Evolutionary conservation across 2,888 invertebrate species (phyloP).

Genomic region (Silvanus unidentatus): DNA sequence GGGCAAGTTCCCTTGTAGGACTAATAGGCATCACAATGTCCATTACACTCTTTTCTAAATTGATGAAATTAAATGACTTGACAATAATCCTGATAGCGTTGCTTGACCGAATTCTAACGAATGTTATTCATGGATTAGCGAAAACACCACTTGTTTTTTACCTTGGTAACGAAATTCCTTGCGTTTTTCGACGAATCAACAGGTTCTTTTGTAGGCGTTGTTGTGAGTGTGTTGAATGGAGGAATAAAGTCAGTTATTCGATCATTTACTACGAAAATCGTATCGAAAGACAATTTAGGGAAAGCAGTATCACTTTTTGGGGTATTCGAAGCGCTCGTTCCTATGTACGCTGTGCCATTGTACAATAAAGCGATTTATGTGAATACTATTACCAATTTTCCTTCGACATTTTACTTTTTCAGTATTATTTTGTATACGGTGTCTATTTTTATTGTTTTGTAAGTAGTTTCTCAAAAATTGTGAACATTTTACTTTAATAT

Average conservation of each 20-base stretch:
- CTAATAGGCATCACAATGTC: conserved; percentile 40
- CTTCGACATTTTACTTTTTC: conserved; percentile 54
- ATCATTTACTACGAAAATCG: conserved; percentile 41
- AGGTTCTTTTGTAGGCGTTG: conserved; percentile 24
- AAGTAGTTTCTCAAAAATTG: conserved; percentile 25
- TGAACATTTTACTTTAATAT: neutral
- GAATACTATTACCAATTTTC: conserved; percentile 47
- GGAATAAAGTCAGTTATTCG: conserved; percentile 36
- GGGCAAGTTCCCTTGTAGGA: conserved; percentile 52
- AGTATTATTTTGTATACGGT: conserved; percentile 36
- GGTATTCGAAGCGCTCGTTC: conserved; percentile 53
- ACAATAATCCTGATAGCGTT: conserved; percentile 41
- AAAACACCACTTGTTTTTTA: conserved; percentile 37
- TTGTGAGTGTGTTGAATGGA: conserved; percentile 35
- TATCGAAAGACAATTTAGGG: conserved; percentile 37
- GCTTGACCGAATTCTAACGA: conserved; percentile 43
- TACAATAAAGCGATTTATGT: conserved; percentile 52
- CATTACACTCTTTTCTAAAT: conserved; percentile 35
- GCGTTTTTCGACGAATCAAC: too few species aligned
- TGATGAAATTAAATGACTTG: conserved; percentile 40
- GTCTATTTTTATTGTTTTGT: conserved; percentile 26
- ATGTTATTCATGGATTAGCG: conserved; percentile 40
- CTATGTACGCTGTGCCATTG: conserved; percentile 52
- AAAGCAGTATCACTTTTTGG: conserved; percentile 52
- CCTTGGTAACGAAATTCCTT: too few species aligned